Evolutionary conservation across 2,113 vertebrate species (phyloP), one percentile per base, ranked within the genome.

Genomic region (Neogale vison): DNA sequence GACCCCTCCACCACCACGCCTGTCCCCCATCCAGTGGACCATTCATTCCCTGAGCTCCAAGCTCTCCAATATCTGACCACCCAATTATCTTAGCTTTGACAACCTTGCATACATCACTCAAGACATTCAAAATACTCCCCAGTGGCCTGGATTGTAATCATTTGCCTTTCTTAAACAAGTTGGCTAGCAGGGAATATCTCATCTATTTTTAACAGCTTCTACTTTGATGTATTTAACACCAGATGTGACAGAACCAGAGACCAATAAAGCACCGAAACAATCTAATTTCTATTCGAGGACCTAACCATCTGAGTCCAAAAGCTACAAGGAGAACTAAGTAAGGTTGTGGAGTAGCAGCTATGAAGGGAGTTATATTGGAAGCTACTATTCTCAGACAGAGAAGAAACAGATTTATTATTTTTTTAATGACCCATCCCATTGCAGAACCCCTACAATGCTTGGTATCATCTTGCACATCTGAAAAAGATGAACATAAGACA

Each of bases 61-160:
- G 74, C 88, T 90, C 77, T 52, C 80, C 2, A 13, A 15, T 11
- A 29, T 17, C 92, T 95, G 67, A 93, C 55, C 39, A 61, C 57
- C 87, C 95, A 87, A 72, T 90, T 83, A 72, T 90, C 77, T 72
- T 67, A 76, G 93, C 57, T 61, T 11, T 55, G 69, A 83, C 86
- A 94, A 67, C 93, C 97, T 93, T 36, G 17, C 4, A 23, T 0
- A 74, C 34, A 26, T 85, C 3, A 0, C 29, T 86, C 61, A 12
- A 86, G 85, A 94, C 0, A 29, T 9, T 12, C 84, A 82, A 96
- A 96, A 59, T 50, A 29, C 42, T 97, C 95, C 0, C 84, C 77
- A 36, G 31, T 82, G 57, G 67, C 9, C 47, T 77, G 20, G 34
- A 31, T 47, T 80, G 67, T 18, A 81, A 88, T 39, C 45, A 71